phyloP scores from a whole-genome alignment of 2,888 invertebrate species.

The Acanthosepion esculentum region DNA sequence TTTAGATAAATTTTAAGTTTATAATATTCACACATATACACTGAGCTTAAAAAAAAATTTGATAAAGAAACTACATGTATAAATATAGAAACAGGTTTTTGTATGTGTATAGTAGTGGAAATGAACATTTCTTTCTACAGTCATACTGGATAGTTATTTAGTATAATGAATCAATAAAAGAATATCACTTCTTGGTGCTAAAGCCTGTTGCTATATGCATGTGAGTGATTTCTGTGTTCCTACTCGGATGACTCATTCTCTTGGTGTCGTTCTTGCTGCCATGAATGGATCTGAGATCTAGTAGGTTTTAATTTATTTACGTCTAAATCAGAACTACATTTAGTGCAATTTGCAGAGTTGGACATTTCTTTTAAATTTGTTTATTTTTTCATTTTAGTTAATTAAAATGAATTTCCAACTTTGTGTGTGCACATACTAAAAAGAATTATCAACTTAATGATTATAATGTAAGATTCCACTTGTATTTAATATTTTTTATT shows the following conservation, averaged over 20 bases:
- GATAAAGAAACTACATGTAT: too few species aligned
- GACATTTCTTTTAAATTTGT: neutral
- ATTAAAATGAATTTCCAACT: neutral
- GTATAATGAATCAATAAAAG: neutral
- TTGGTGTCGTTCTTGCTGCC: neutral
- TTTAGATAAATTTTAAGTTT: too few species aligned
- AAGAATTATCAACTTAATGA: too few species aligned
- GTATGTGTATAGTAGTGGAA: too few species aligned
- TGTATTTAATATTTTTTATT: too few species aligned
- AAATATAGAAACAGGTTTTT: too few species aligned
- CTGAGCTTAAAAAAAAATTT: too few species aligned
- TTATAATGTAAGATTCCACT: too few species aligned
- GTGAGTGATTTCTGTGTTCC: neutral
- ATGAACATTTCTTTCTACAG: too few species aligned
- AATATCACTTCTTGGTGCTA: neutral
- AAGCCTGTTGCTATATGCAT: conserved; percentile 4
- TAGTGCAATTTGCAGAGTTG: neutral
- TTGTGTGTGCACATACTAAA: too few species aligned
- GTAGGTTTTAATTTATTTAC: neutral
- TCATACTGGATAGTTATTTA: neutral
- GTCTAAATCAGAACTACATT: neutral
- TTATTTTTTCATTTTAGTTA: neutral
- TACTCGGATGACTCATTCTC: neutral
- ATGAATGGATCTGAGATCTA: neutral
- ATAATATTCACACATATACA: too few species aligned